phyloP scores from a whole-genome alignment of 2,113 vertebrate species.

The Cyanoderma ruficeps region DNA sequence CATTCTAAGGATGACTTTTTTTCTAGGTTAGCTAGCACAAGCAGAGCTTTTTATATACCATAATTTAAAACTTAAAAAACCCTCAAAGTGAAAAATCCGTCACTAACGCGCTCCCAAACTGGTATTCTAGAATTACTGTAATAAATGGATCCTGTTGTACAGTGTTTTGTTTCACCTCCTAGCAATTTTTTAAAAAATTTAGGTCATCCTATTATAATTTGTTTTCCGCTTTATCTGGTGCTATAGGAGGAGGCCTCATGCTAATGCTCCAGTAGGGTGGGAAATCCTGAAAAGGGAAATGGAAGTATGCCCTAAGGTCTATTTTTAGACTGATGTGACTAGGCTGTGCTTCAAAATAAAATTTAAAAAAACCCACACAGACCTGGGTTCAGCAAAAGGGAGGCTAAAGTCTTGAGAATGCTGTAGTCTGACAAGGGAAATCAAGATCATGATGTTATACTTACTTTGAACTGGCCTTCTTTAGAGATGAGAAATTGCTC shows the following conservation, averaged over 20 bases:
- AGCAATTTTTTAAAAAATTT: background rate
- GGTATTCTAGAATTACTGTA: background rate
- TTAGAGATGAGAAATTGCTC: background rate
- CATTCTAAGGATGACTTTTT: constrained; percentile 3
- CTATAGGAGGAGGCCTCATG: background rate
- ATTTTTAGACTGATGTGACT: background rate
- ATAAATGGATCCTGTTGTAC: background rate
- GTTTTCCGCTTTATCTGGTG: background rate
- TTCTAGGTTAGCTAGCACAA: background rate
- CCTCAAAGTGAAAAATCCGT: background rate
- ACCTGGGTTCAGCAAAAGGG: background rate
- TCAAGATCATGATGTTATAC: background rate
- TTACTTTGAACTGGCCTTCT: background rate
- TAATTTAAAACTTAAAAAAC: background rate
- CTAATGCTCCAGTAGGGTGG: background rate
- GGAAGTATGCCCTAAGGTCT: background rate
- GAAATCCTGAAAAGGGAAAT: constrained; percentile 1
- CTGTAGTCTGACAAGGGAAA: background rate
- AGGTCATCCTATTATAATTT: constrained; percentile 19
- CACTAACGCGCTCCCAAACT: background rate
- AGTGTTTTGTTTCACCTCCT: constrained; percentile 27
- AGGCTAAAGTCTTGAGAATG: background rate
- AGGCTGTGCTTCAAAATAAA: background rate
- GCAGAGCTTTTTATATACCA: background rate
- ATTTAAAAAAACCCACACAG: background rate